Percentiles rank a stretch among this genome's conserved stretches.
phyloP scores from a whole-genome alignment of 1,140 invertebrate genomes.

The Dinoponera quadriceps region DNA sequence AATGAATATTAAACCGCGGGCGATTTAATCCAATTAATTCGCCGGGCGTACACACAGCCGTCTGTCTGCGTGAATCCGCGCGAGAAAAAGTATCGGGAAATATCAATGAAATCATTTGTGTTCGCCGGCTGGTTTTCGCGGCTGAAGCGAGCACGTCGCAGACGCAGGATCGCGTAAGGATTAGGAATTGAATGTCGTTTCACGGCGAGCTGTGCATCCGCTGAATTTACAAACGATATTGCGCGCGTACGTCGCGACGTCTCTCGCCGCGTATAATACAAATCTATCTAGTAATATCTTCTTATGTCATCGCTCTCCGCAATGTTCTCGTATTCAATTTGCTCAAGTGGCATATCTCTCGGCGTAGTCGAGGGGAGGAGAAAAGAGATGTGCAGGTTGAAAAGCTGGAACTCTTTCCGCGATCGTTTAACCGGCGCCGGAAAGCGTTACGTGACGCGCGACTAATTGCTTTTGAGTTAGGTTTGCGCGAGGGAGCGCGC shows the following conservation, averaged over 20 bases:
- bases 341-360: not conserved
- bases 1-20: slow-evolving; percentile 58
- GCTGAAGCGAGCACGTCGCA: not conserved
- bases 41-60: slow-evolving; percentile 10
- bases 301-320: not conserved
- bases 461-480: slow-evolving; percentile 52
- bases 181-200: slow-evolving; percentile 13
- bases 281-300: not conserved
- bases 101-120: slow-evolving; percentile 48
- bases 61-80: slow-evolving; percentile 12
- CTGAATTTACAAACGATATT: not conserved
- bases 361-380: not conserved
- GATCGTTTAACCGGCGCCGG: not conserved
- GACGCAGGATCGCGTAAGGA: not conserved
- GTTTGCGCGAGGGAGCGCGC: slow-evolving; percentile 3
- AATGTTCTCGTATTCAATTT: not conserved
- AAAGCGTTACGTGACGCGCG: slow-evolving; percentile 28
- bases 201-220: not conserved
- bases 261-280: not conserved
- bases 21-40: slow-evolving; percentile 62
- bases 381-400: not conserved
- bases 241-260: not conserved
- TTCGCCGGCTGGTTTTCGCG: slow-evolving; percentile 25
- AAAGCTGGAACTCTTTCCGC: not conserved
- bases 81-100: slow-evolving; percentile 40